A percentile compares a stretch with the other conserved stretches of the same genome.
These are phyloP conservation scores for Damaliscus lunatus DNA, from an alignment of 2,113 vertebrate species.

Conservation along the genomic window DNA sequence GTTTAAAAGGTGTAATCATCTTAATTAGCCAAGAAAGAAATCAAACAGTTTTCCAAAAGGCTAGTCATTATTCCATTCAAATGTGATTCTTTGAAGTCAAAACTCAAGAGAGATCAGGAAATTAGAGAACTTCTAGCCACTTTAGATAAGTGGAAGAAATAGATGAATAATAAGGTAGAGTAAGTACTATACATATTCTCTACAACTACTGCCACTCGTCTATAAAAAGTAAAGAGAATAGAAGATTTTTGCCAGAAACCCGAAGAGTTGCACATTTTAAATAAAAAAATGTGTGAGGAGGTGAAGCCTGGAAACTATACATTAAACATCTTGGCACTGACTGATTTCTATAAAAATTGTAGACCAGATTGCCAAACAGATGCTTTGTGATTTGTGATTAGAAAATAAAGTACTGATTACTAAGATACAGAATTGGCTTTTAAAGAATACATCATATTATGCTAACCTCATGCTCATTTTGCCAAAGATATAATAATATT, in stretches of 20 bases:
- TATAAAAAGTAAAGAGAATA: not conserved
- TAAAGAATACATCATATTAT: not conserved
- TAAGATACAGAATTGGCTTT: not conserved
- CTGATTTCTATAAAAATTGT: conserved; percentile 16
- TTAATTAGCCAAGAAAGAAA: conserved; percentile 25
- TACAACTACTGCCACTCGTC: not conserved
- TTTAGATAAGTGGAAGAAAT: conserved; percentile 4
- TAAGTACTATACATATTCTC: not conserved
- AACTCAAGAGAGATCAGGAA: not conserved
- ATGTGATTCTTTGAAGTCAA: conserved; percentile 30
- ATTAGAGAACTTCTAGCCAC: not conserved
- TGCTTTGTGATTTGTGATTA: conserved; percentile 28
- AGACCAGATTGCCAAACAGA: conserved; percentile 21
- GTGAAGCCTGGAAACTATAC: not conserved
- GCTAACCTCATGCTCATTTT: not conserved
- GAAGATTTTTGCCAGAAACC: conserved; percentile 21
- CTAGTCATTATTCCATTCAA: not conserved
- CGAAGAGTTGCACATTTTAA: not conserved
- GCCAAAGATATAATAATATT: not conserved
- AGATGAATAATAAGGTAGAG: not conserved
- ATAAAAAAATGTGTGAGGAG: not conserved
- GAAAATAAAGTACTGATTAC: conserved; percentile 1
- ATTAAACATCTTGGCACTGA: not conserved
- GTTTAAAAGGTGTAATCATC: not conserved
- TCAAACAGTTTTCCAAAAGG: not conserved